A percentile compares a stretch with the other conserved stretches of the same genome.
Evolutionary conservation across 2,888 invertebrate genomes (phyloP).

Genomic region (Cabera pusaria): DNA sequence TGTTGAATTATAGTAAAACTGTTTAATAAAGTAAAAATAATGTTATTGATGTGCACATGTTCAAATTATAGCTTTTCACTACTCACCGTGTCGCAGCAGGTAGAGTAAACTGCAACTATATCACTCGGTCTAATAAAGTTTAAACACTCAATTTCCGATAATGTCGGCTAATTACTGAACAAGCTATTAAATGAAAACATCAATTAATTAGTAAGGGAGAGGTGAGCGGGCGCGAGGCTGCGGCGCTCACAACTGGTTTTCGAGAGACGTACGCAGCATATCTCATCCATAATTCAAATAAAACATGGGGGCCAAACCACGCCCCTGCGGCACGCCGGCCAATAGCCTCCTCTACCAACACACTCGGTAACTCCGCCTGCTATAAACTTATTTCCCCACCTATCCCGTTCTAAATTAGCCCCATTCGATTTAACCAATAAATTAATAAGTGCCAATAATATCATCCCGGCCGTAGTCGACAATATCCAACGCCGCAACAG

Average conservation of each 20-base stretch:
- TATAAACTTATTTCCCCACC: conserved; percentile 69
- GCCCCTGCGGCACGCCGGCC: conserved; percentile 77
- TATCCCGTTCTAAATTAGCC: conserved; percentile 70
- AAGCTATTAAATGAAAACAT: conserved; percentile 79
- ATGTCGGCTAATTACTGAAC: conserved; percentile 71
- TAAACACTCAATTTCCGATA: conserved; percentile 70
- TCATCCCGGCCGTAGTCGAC: conserved; percentile 50
- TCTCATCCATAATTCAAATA: conserved; percentile 82
- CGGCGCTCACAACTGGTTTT: conserved; percentile 78
- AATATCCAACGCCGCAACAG: conserved; percentile 52
- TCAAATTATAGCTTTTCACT: conserved; percentile 25
- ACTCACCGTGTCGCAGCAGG: conserved; percentile 35
- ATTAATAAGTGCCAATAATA: conserved; percentile 70
- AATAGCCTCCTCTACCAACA: conserved; percentile 67
- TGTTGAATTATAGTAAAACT: conserved; percentile 5
- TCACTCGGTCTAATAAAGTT: conserved; percentile 61
- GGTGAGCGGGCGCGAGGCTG: conserved; percentile 76
- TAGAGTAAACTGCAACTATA: conserved; percentile 35
- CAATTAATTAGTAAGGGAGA: conserved; percentile 80
- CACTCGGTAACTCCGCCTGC: conserved; percentile 73
- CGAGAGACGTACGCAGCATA: conserved; percentile 63
- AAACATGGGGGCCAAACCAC: conserved; percentile 79
- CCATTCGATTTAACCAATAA: conserved; percentile 69
- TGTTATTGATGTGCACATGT: conserved; percentile 29
- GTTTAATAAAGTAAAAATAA: conserved; percentile 2